These are phyloP conservation scores for Formica exsecta DNA, from an alignment of 1,140 invertebrate species.

Conservation along the genomic window DNA sequence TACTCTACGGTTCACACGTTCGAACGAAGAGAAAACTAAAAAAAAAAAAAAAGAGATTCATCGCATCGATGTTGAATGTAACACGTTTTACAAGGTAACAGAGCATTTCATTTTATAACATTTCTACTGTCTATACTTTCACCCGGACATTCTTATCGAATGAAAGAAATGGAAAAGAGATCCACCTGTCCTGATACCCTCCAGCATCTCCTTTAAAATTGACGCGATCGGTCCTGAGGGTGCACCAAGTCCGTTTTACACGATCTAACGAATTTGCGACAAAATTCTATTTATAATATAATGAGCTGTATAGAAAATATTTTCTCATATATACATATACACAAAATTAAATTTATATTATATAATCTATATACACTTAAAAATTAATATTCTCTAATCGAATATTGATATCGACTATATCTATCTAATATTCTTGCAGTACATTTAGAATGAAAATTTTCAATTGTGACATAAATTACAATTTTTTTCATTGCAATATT, in stretches of 20 bases:
- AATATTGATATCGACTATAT: too few relatives aligned
- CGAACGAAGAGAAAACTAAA: conserved; percentile 58
- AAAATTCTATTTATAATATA: background rate
- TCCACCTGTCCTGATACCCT: background rate
- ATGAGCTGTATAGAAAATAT: background rate
- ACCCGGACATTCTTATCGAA: conserved; percentile 65
- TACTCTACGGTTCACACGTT: conserved; percentile 69
- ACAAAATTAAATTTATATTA: background rate
- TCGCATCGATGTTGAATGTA: conserved; percentile 80
- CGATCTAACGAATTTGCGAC: background rate
- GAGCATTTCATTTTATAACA: conserved; percentile 80
- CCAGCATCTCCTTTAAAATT: conserved; percentile 25
- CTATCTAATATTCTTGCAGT: too few relatives aligned
- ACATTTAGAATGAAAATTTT: too few relatives aligned
- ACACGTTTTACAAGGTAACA: conserved; percentile 79
- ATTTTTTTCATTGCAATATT: too few relatives aligned
- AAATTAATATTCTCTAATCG: too few relatives aligned
- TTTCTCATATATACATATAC: background rate
- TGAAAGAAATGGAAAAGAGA: conserved; percentile 28
- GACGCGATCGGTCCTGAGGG: background rate
- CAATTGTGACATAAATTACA: too few relatives aligned
- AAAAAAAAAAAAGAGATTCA: conserved; percentile 63
- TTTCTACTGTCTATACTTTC: conserved; percentile 77
- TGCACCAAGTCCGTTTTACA: background rate
- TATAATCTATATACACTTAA: conserved; percentile 37